Conservation (phyloP, 2,888 invertebrate genomes). For the Himalopsyche anomala region DNA sequence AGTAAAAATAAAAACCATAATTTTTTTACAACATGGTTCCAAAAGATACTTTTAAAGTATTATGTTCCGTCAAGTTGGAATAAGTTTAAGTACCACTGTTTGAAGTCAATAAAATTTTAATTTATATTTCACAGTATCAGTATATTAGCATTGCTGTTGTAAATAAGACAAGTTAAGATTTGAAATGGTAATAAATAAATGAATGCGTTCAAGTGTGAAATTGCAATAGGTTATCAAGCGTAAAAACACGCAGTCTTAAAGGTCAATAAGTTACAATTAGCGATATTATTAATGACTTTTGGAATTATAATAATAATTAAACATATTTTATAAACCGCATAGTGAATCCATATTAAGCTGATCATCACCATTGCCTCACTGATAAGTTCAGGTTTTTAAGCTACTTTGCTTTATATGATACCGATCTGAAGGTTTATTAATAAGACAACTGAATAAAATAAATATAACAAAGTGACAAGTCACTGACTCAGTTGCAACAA, state of each 20-base stretch:
- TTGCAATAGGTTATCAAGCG: neutral
- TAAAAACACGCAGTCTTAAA: neutral
- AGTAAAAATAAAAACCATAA: too few relatives aligned
- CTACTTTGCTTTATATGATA: too few relatives aligned
- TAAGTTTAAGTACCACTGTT: conserved; percentile 61
- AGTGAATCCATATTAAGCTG: too few relatives aligned
- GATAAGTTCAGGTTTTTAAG: too few relatives aligned
- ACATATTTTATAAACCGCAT: too few relatives aligned
- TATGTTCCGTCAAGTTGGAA: neutral
- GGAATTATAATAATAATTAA: neutral
- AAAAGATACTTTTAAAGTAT: conserved; percentile 63
- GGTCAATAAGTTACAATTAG: neutral
- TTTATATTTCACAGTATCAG: neutral
- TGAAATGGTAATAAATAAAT: neutral
- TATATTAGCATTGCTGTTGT: neutral
- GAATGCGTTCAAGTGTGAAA: neutral
- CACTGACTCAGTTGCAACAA: too few relatives aligned
- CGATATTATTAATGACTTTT: neutral
- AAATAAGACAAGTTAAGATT: neutral
- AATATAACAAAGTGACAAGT: too few relatives aligned
- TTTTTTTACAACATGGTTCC: too few relatives aligned
- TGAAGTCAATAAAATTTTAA: conserved; percentile 36
- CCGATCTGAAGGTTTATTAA: too few relatives aligned
- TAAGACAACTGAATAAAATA: too few relatives aligned
- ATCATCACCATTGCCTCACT: too few relatives aligned